Evolutionary conservation across 2,888 invertebrate genomes (phyloP).

Genomic region (Dicyrtoma fusca): DNA sequence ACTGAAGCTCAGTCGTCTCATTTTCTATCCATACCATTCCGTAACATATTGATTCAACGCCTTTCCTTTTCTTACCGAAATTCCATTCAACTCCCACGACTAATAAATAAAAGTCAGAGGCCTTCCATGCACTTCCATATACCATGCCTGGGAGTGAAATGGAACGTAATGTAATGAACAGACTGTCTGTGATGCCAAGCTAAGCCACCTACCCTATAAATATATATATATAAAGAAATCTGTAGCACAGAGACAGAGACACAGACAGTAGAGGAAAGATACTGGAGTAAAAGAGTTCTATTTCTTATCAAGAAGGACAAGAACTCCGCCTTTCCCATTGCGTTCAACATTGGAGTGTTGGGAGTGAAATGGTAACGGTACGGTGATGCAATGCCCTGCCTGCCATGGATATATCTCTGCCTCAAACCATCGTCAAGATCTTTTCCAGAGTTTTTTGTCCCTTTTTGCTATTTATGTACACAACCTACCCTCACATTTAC

Average conservation of each 20-base stretch:
- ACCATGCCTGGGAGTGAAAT: too few relatives aligned
- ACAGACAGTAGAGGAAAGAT: not conserved
- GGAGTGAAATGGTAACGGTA: constrained; percentile 8
- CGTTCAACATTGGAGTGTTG: constrained; percentile 14
- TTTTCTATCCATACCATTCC: too few relatives aligned
- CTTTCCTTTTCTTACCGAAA: constrained; percentile 4
- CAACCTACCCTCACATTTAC: constrained; percentile 44
- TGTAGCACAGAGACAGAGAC: not conserved
- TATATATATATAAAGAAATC: too few relatives aligned
- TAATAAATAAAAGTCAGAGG: constrained; percentile 13
- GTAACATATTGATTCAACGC: too few relatives aligned
- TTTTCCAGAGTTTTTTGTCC: constrained; percentile 14
- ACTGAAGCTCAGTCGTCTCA: too few relatives aligned
- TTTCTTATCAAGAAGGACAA: constrained; percentile 22
- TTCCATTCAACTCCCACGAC: constrained; percentile 24
- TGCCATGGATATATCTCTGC: not conserved
- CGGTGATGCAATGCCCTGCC: constrained; percentile 4
- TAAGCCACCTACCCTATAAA: too few relatives aligned
- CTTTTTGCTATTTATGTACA: constrained; percentile 43
- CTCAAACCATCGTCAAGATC: constrained; percentile 12
- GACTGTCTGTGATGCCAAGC: too few relatives aligned
- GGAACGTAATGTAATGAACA: too few relatives aligned
- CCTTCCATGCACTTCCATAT: too few relatives aligned
- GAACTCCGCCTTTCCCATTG: constrained; percentile 27
- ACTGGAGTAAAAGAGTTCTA: not conserved